Base-by-base conservation (phyloP, 2,113 vertebrate genomes). In the Misgurnus mizolepis region DNA sequence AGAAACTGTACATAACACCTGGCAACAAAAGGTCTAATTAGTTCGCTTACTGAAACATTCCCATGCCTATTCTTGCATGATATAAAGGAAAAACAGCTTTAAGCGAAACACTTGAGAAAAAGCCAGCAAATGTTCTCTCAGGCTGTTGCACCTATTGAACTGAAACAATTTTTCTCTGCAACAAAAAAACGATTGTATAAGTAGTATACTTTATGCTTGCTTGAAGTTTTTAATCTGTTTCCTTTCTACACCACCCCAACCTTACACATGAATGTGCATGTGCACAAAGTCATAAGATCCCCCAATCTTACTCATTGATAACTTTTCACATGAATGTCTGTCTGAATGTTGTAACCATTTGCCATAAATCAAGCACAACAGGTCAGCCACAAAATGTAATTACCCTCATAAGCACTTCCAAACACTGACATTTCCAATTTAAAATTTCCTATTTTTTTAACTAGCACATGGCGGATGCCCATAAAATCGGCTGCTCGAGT, bases 111-210 rank as follows among this genome's bases (percentile, higher is more conserved):
- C 66, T 53, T 70, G 22, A 45, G 11, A 53, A 70, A 70, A 70
- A 11, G 69, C 17, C 53, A 27, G n/a, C 49, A 55, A 40, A 15
- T 10, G 15, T 71, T 71, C 34, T 71, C 15, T 11, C 41, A 39
- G 69, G 50, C 27, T 17, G 2, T 61, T 61, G 40, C 41, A 73
- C 39, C 40, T 73, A 60, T 40, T 43, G 22, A 39, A 60, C n/a
- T 50, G 22, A 76, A 76, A 72, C 18, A 4, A 12, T 40, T 40
- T 15, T 70, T 53, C 49, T 71, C 56, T 49, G 69, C 50, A 71
- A 40, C 39, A 34, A 14, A n/a, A 53, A 40, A 50, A 12, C 4
- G 1, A 7, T 14, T 17, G 10, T 10, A 3, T 45, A 27, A 61
- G 56, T 45, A 6, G 11, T 27, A 27, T 12, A 68, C 3, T 47